phyloP scores from a whole-genome alignment of 2,888 invertebrate species.

The Argyra leucocephala region DNA sequence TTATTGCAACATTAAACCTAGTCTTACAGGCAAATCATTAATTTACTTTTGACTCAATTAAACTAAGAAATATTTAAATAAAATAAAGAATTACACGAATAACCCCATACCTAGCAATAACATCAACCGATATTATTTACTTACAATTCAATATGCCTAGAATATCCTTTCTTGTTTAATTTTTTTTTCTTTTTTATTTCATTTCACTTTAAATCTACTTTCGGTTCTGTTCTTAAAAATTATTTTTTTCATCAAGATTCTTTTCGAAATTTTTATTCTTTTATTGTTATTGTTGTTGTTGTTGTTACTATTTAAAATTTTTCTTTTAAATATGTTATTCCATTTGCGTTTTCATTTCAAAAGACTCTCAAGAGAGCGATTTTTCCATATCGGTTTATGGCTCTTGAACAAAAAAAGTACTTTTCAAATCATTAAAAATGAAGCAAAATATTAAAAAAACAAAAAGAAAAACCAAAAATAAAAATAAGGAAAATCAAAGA shows the following conservation, averaged over 20 bases:
- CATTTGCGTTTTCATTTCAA: conserved; percentile 3
- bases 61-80: too few relatives aligned
- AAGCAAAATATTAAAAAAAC: neutral
- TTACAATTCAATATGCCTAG: too few relatives aligned
- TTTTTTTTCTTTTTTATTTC: neutral
- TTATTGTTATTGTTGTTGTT: neutral
- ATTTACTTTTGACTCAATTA: too few relatives aligned
- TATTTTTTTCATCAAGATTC: neutral
- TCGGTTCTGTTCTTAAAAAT: neutral
- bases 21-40: too few relatives aligned
- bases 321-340: conserved; percentile 2
- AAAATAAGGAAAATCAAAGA: neutral
- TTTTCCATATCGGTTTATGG: conserved; percentile 3
- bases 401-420: neutral
- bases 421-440: conserved; percentile 1
- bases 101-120: too few relatives aligned
- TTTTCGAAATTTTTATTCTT: neutral
- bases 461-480: neutral
- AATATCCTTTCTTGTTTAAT: neutral
- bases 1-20: too few relatives aligned
- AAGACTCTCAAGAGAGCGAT: conserved; percentile 6
- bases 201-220: neutral
- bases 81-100: too few relatives aligned
- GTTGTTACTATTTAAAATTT: neutral
- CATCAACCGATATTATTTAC: too few relatives aligned